Evolutionary conservation across 1,140 invertebrate species (phyloP).

Genomic region (Drosophila biarmipes): DNA sequence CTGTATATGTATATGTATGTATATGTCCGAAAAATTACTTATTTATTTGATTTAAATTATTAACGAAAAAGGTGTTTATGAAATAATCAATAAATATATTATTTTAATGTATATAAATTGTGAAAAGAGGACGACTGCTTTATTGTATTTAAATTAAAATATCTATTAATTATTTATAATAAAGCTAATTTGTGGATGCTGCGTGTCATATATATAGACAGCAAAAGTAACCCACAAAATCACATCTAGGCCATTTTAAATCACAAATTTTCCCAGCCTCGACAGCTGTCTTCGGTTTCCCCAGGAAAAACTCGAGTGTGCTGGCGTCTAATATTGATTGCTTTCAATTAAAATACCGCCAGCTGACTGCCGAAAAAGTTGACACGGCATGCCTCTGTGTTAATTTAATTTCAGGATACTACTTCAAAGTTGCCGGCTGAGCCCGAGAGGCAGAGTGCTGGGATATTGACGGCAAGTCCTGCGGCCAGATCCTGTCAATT

Average conservation of each 20-base stretch:
- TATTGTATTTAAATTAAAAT: too few species aligned
- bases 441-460: slow-evolving; percentile 1
- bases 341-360: slow-evolving; percentile 79
- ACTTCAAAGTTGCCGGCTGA: slow-evolving; percentile 70
- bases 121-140: too few species aligned
- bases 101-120: too few species aligned
- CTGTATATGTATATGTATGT: too few species aligned
- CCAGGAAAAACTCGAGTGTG: neutral
- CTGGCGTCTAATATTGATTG: slow-evolving; percentile 63
- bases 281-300: slow-evolving; percentile 2
- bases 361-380: slow-evolving; percentile 60
- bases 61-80: too few species aligned
- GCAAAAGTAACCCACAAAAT: neutral
- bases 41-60: too few species aligned
- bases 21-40: too few species aligned
- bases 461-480: slow-evolving; percentile 40
- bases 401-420: slow-evolving; percentile 73
- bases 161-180: too few species aligned
- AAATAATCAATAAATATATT: too few species aligned
- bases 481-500: slow-evolving; percentile 55
- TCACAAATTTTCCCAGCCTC: slow-evolving; percentile 16
- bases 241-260: neutral
- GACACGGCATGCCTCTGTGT: slow-evolving; percentile 71
- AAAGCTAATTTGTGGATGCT: too few species aligned
- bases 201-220: neutral